Percentiles rank a stretch among this genome's conserved stretches.
Evolutionary conservation across 2,888 invertebrate genomes (phyloP).

Genomic region (Lasioglossum calceatum): DNA sequence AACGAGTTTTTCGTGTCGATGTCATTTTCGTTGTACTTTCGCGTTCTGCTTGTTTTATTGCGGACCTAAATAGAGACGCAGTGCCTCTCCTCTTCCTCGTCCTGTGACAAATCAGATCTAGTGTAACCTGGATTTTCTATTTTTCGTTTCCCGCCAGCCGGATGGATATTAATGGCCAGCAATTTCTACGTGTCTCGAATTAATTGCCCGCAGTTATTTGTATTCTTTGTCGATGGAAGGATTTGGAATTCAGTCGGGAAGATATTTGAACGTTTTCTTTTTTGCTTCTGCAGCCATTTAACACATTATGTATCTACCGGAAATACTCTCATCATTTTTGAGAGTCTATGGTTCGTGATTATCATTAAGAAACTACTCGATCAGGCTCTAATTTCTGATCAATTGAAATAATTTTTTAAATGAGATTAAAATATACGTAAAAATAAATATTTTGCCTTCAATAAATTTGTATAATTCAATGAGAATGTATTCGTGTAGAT

Average conservation of each 20-base stretch:
- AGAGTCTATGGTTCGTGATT: too few relatives aligned
- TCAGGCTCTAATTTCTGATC: too few relatives aligned
- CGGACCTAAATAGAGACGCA: constrained; percentile 57
- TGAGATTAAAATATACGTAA: too few relatives aligned
- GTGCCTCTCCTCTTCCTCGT: not conserved
- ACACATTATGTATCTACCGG: too few relatives aligned
- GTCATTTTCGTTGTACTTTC: constrained; percentile 63
- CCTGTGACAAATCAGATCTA: not conserved
- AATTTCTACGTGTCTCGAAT: not conserved
- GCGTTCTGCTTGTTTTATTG: constrained; percentile 60
- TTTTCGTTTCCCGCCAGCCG: not conserved
- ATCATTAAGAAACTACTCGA: too few relatives aligned
- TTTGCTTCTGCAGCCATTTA: too few relatives aligned
- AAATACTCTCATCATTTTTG: too few relatives aligned
- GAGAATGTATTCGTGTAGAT: too few relatives aligned
- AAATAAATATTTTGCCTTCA: too few relatives aligned
- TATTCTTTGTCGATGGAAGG: not conserved
- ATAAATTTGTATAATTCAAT: too few relatives aligned
- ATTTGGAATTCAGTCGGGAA: not conserved
- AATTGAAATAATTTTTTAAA: not conserved
- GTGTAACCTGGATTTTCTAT: not conserved
- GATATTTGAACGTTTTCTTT: not conserved
- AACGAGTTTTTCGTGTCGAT: constrained; percentile 69
- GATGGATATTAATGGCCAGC: not conserved
- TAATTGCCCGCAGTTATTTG: not conserved